Conservation (phyloP, 2,113 vertebrate genomes). For the human region GRCh38 chr4:148689501-148690000, state of each 20-base stretch:
- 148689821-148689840: not conserved
- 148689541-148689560: not conserved
- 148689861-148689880: not conserved
- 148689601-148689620: not conserved
- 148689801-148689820: not conserved
- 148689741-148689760: not conserved
- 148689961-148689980: not conserved
- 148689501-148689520: not conserved
- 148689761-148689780: not conserved
- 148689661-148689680: not conserved
- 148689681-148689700: not conserved
- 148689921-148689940: not conserved
- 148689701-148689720: not conserved
- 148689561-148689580: not conserved
- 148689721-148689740: not conserved
- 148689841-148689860: not conserved
- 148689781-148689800: not conserved
- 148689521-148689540: not conserved
- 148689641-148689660: not conserved
- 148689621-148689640: not conserved
- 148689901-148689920: not conserved
- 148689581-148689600: not conserved
- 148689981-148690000: not conserved
- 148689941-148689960: not conserved
- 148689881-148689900: conserved; percentile 1